phyloP scores from a whole-genome alignment of 1,140 invertebrate species.

The Drosophila mauritiana region DNA sequence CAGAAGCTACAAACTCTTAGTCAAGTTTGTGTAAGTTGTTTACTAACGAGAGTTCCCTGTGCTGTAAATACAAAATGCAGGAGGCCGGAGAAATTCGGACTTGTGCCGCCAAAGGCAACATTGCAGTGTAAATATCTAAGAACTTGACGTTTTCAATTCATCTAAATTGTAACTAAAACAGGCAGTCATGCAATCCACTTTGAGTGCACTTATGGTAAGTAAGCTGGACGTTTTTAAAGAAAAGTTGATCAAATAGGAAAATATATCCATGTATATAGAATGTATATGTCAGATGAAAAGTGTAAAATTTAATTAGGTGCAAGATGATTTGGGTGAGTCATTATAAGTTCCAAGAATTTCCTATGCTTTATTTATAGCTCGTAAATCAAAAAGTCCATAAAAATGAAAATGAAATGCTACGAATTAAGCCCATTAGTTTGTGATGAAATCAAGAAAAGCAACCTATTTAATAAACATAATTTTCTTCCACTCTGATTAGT shows the following conservation, averaged over 20 bases:
- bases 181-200: slow-evolving; percentile 8
- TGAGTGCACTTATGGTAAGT: background rate
- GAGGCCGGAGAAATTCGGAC: slow-evolving; percentile 3
- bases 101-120: slow-evolving; percentile 23
- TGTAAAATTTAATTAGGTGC: slow-evolving; percentile 24
- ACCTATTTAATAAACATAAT: background rate
- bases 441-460: background rate
- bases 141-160: slow-evolving; percentile 30
- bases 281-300: slow-evolving; percentile 4
- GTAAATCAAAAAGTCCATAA: slow-evolving; percentile 9
- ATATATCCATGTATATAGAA: background rate
- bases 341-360: slow-evolving; percentile 15
- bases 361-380: background rate
- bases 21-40: background rate
- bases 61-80: background rate
- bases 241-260: slow-evolving; percentile 18
- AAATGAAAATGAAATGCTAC: slow-evolving; percentile 2
- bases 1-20: no score
- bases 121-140: slow-evolving; percentile 23
- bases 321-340: slow-evolving; percentile 38
- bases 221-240: slow-evolving; percentile 1
- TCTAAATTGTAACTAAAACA: slow-evolving; percentile 28
- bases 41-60: slow-evolving; percentile 12
- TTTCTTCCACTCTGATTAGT: no score
- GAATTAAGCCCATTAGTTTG: background rate